Percentiles rank a stretch among this genome's conserved stretches.
phyloP scores from a whole-genome alignment of 1,140 invertebrate genomes.

The Bombus confusus region DNA sequence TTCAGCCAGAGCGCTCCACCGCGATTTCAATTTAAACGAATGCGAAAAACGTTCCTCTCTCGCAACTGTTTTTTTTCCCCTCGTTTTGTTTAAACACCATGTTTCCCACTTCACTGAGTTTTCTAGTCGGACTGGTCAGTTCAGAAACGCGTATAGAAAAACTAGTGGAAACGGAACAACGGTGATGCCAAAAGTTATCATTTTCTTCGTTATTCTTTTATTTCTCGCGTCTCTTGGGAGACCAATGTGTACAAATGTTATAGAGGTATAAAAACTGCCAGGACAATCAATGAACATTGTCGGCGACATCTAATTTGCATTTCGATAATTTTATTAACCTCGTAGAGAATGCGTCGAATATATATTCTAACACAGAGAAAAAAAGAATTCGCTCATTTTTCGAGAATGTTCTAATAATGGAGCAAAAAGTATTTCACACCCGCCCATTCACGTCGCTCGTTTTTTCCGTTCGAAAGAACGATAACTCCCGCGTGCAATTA shows the following conservation, averaged over 20 bases:
- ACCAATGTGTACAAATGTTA: neutral
- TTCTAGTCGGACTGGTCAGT: constrained; percentile 34
- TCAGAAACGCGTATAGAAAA: constrained; percentile 41
- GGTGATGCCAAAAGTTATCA: constrained; percentile 8
- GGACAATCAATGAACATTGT: neutral
- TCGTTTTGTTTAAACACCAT: constrained; percentile 39
- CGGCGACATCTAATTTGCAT: neutral
- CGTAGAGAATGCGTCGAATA: neutral
- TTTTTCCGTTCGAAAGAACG: neutral
- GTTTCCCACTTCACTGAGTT: constrained; percentile 57
- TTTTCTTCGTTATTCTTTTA: neutral
- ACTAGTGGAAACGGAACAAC: constrained; percentile 44
- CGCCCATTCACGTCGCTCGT: neutral
- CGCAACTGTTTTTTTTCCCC: neutral
- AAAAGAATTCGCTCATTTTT: neutral
- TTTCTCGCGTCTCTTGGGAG: neutral
- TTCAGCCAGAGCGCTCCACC: neutral
- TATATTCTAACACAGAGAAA: neutral
- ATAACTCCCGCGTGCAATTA: constrained; percentile 15
- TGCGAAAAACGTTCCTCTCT: constrained; percentile 34
- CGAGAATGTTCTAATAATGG: neutral
- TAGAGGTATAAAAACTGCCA: neutral
- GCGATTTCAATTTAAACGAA: constrained; percentile 46
- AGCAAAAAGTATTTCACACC: neutral
- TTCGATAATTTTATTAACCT: neutral